Evolutionary conservation across 2,888 invertebrate genomes (phyloP), one percentile per base, ranked within the genome.

Genomic region (Epistrophe eligans): DNA sequence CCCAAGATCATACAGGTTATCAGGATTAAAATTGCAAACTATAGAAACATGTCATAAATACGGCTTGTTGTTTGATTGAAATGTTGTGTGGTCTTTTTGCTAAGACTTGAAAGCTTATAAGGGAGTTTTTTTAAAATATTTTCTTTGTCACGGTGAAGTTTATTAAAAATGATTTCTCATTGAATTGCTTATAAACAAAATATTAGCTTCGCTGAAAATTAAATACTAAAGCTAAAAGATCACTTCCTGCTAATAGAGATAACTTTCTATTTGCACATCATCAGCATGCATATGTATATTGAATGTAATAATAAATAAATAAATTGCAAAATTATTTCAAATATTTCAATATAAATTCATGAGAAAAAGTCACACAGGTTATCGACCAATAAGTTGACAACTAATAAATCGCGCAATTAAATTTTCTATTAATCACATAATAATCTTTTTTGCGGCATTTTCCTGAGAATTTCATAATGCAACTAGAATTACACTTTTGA

Each of bases 1-100:
- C 10, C n/a, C 11, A 35, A 35, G 35, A 50, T 67, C 50, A 50
- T 32, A 0, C 19, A 38, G 13, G 52, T 67, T 67, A 67, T 67
- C 67, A 24, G 1, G 1, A 28, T 13, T 24, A 13, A 19, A 13
- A 15, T 58, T 58, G 1, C 11, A 50, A 48, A 9, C 7, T 48
- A 48, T 17, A 17, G 19, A 13, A 50, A 11, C 17, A 10, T 19
- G 3, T 1, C 8, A 2, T 15, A 3, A 17, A 45, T 9, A 48
- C 9, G 19, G 9, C 0, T 10, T 32, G 32, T 32, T 32, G 32
- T 32, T 32, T 32, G 32, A 4, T 4, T 32, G 0, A 32, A 32
- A 5, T 32, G 2, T 4, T 32, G 4, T 32, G 6, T 32, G 32
- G 5, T 32, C 2, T 32, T 32, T 32, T 32, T 32, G 32, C 32